Evolutionary conservation across 2,113 vertebrate genomes (phyloP).

Genomic region (Columba janthina): DNA sequence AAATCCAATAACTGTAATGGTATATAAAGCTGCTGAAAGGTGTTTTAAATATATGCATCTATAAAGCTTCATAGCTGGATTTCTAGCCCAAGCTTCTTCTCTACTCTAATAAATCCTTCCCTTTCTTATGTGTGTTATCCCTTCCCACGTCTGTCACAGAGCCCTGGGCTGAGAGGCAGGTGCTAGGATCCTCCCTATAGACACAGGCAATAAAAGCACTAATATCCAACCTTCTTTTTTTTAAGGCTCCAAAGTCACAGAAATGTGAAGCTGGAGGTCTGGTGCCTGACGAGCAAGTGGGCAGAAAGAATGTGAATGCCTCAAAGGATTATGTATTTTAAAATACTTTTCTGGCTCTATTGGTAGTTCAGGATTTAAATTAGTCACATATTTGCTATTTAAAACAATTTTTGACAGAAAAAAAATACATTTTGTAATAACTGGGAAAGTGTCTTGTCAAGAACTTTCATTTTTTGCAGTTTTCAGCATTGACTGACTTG

Average conservation of each 20-base stretch:
- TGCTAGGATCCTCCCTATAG: background rate
- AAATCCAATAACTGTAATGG: conserved; percentile 41
- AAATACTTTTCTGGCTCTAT: background rate
- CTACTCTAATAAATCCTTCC: background rate
- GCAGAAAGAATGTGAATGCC: background rate
- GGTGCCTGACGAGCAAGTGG: background rate
- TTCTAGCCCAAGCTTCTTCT: background rate
- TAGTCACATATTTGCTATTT: background rate
- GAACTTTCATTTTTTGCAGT: background rate
- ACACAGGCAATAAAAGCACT: conserved; percentile 6
- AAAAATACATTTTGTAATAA: background rate
- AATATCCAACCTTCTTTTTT: background rate
- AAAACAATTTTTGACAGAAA: conserved; percentile 8
- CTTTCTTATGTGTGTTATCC: background rate
- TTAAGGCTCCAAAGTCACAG: background rate
- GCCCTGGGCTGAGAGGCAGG: background rate
- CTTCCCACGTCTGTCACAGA: conserved; percentile 18
- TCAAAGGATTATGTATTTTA: background rate
- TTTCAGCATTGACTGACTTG: background rate
- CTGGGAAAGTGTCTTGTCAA: background rate
- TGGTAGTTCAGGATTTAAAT: background rate
- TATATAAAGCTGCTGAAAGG: conserved; percentile 33
- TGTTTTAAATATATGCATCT: conserved; percentile 44
- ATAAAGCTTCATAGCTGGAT: background rate
- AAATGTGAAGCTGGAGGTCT: background rate